Evolutionary conservation across 2,797 vertebrate species (phyloP).

Genomic region (Rhinophrynus dorsalis): DNA sequence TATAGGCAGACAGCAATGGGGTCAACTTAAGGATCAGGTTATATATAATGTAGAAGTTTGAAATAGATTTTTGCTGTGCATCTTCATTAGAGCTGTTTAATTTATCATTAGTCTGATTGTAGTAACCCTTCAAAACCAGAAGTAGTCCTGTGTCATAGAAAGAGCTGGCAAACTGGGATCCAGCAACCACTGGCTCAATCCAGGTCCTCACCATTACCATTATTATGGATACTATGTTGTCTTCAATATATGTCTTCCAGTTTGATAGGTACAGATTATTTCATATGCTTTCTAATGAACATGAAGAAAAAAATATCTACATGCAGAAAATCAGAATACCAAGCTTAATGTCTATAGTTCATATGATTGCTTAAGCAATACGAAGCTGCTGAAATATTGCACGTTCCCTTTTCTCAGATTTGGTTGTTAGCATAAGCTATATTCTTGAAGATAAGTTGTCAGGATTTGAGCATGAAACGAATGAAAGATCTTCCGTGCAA

Average conservation of each 20-base stretch:
- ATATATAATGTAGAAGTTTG: conserved; percentile 87
- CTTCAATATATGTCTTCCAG: neutral
- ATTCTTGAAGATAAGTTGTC: no score
- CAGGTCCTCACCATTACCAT: conserved; percentile 52
- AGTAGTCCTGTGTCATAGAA: conserved; percentile 85
- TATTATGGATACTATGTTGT: neutral
- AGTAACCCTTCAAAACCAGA: conserved; percentile 79
- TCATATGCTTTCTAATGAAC: no score
- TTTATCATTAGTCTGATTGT: conserved; percentile 54
- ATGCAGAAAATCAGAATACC: no score
- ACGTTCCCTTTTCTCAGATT: no score
- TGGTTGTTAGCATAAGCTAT: no score
- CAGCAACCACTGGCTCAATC: conserved; percentile 73
- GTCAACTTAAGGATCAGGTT: conserved; percentile 76
- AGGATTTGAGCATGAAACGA: no score
- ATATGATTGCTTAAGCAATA: no score
- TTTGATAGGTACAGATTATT: no score
- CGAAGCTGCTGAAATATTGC: no score
- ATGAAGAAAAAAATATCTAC: no score
- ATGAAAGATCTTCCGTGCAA: no score
- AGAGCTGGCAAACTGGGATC: conserved; percentile 78
- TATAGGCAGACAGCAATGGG: conserved; percentile 79
- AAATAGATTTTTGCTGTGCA: conserved; percentile 77
- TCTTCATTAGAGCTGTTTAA: conserved; percentile 54
- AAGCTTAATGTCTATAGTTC: no score